Percentiles rank a stretch among this genome's conserved stretches.
phyloP scores from a whole-genome alignment of 2,888 invertebrate species.

The Oscheius sp. region DNA sequence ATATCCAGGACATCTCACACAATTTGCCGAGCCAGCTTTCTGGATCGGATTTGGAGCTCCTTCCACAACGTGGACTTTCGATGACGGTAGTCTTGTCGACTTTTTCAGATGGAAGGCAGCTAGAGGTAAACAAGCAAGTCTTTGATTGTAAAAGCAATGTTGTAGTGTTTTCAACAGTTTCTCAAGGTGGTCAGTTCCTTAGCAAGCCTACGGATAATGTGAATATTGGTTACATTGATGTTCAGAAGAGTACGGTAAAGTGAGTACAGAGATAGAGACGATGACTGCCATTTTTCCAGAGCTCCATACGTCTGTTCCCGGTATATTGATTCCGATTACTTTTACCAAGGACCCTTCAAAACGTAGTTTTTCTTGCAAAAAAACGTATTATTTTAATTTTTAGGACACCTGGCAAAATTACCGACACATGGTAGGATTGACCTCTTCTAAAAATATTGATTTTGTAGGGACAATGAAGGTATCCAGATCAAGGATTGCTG shows the following conservation, averaged over 20 bases:
- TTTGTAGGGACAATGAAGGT: too few relatives aligned
- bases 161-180: not conserved
- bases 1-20: not conserved
- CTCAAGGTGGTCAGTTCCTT: slow-evolving; percentile 16
- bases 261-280: not conserved
- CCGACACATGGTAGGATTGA: too few relatives aligned
- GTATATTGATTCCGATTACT: not conserved
- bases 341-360: too few relatives aligned
- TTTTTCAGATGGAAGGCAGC: slow-evolving; percentile 2
- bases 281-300: not conserved
- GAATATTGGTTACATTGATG: slow-evolving; percentile 9
- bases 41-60: slow-evolving; percentile 1
- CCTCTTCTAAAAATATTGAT: too few relatives aligned
- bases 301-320: slow-evolving; percentile 21
- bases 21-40: not conserved
- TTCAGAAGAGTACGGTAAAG: slow-evolving; percentile 3
- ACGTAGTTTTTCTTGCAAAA: too few relatives aligned
- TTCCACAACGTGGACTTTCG: not conserved
- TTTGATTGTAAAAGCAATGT: not conserved
- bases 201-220: not conserved
- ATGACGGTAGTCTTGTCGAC: not conserved
- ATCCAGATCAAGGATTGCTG: too few relatives aligned
- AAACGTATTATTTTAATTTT: too few relatives aligned
- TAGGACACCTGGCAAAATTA: too few relatives aligned
- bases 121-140: not conserved